These are phyloP conservation scores for Octonoba sinensis DNA, from an alignment of 2,888 invertebrate genomes.

Conservation along the genomic window DNA sequence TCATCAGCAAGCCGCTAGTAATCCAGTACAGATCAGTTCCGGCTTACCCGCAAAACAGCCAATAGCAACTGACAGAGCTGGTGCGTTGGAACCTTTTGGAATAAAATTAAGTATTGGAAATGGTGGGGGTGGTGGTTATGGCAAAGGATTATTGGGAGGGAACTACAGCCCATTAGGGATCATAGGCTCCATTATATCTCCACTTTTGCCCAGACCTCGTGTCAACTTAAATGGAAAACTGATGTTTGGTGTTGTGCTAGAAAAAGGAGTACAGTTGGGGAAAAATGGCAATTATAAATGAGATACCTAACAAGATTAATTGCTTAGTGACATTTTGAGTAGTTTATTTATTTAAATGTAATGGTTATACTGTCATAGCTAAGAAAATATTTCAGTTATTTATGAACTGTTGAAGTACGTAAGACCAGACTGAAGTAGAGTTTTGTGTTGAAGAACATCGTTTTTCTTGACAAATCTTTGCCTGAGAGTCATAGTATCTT, in stretches of 20 bases:
- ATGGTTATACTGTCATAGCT: no score
- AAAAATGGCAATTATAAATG: no score
- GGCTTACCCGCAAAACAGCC: background rate
- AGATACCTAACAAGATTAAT: no score
- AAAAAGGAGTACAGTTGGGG: conserved; percentile 52
- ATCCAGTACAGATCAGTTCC: background rate
- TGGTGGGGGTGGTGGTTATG: conserved; percentile 5
- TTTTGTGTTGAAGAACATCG: no score
- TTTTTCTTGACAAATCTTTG: no score
- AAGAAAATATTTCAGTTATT: no score
- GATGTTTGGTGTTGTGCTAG: conserved; percentile 60
- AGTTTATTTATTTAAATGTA: no score
- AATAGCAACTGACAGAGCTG: conserved; percentile 25
- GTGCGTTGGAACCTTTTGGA: conserved; percentile 40
- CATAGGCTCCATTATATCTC: conserved; percentile 44
- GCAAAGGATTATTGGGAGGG: conserved; percentile 25
- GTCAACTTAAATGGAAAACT: conserved; percentile 55
- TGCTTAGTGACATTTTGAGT: no score
- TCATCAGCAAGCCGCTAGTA: no score
- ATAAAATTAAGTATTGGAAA: conserved; percentile 43
- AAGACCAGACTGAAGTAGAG: no score
- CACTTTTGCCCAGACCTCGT: conserved; percentile 26
- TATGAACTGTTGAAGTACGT: no score
- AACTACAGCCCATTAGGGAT: conserved; percentile 53
- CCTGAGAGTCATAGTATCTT: no score